Conservation (phyloP, 2,113 vertebrate species). For the Limnothrissa miodon region DNA sequence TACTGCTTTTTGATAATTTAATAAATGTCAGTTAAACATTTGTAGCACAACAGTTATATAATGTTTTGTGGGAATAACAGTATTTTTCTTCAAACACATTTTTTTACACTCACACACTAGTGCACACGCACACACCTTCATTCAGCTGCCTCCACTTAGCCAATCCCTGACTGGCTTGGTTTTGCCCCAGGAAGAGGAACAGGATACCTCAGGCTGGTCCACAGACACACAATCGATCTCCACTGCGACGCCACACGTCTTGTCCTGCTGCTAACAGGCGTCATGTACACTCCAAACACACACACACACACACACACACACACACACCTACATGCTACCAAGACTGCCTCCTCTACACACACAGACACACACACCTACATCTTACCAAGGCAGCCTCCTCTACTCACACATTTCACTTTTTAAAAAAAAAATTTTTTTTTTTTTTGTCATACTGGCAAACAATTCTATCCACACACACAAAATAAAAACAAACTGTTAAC, state of each 20-base stretch:
- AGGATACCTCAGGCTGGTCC: conserved; percentile 36
- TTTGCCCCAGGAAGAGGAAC: conserved; percentile 27
- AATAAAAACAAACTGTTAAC: not conserved
- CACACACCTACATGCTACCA: conserved; percentile 3
- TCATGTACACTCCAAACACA: conserved; percentile 22
- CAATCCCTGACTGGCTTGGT: conserved; percentile 3
- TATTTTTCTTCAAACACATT: not conserved
- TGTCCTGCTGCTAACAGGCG: conserved; percentile 31
- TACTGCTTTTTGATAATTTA: too few species aligned
- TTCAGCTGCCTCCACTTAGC: not conserved
- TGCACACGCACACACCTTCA: not conserved
- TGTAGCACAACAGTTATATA: too few species aligned
- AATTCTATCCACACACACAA: not conserved
- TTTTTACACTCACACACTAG: not conserved
- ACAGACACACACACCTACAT: conserved; percentile 23
- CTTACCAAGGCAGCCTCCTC: not conserved
- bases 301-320: conserved; percentile 9
- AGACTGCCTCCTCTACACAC: not conserved
- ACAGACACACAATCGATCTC: conserved; percentile 38
- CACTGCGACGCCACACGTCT: conserved; percentile 23
- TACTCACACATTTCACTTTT: not conserved
- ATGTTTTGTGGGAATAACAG: not conserved
- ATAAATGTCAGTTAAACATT: too few species aligned
- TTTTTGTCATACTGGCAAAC: too few species aligned
- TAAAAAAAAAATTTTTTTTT: too few species aligned